These are phyloP conservation scores for Catharus minimus DNA, from an alignment of 2,113 vertebrate genomes.

Conservation along the genomic window DNA sequence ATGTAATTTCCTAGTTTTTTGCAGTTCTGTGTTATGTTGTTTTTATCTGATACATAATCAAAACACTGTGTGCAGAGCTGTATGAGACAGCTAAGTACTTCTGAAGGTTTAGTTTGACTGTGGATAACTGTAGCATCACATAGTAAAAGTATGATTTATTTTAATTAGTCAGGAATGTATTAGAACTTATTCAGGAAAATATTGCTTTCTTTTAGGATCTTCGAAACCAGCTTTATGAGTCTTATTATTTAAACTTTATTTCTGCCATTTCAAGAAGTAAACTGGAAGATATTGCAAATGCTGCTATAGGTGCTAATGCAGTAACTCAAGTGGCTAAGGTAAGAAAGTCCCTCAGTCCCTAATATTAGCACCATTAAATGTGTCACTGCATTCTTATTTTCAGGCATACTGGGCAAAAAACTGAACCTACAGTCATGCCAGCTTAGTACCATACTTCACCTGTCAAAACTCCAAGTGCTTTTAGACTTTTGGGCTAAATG, in stretches of 20 bases:
- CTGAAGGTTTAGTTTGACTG: background rate
- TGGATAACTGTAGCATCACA: background rate
- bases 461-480: background rate
- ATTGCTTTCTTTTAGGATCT: constrained; percentile 83
- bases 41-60: background rate
- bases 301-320: constrained; percentile 90
- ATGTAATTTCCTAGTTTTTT: background rate
- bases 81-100: background rate
- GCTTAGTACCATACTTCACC: background rate
- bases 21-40: background rate
- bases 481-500: background rate
- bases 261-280: constrained; percentile 98
- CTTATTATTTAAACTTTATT: constrained; percentile 98
- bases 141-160: background rate
- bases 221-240: constrained; percentile 94
- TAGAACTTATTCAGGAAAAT: background rate
- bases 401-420: background rate
- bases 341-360: constrained; percentile 11
- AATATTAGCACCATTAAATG: background rate
- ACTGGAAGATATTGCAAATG: constrained; percentile 96
- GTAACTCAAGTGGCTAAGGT: constrained; percentile 95
- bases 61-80: background rate
- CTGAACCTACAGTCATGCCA: background rate
- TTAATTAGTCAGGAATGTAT: background rate
- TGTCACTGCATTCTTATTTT: background rate